phyloP scores from a whole-genome alignment of 2,888 invertebrate species.

The Nomada flava region DNA sequence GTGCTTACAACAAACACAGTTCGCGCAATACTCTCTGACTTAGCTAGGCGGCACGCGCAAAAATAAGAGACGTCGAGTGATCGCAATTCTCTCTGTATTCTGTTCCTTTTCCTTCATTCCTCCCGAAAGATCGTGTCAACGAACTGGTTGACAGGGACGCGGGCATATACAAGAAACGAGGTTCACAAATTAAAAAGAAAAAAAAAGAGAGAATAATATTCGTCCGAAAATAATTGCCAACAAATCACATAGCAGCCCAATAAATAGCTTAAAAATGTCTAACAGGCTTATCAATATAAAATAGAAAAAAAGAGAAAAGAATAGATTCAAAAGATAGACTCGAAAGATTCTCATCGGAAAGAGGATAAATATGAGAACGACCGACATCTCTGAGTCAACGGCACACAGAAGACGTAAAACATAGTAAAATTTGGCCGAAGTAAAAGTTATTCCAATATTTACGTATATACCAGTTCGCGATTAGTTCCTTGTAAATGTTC shows the following conservation, averaged over 20 bases:
- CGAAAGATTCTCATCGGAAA: neutral
- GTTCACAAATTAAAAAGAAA: conserved; percentile 19
- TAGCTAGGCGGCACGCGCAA: conserved; percentile 48
- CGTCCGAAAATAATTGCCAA: conserved; percentile 72
- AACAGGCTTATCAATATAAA: conserved; percentile 66
- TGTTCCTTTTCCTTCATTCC: conserved; percentile 14
- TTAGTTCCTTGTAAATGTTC: conserved; percentile 52
- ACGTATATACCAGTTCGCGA: conserved; percentile 60
- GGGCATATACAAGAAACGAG: neutral
- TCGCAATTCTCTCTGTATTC: conserved; percentile 36
- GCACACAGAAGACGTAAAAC: conserved; percentile 1
- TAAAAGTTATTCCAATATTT: conserved; percentile 54
- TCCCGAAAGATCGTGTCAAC: conserved; percentile 13
- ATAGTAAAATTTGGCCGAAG: conserved; percentile 48
- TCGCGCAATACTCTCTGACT: conserved; percentile 45
- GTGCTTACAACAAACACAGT: conserved; percentile 50
- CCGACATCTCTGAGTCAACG: neutral
- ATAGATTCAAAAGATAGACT: conserved; percentile 21
- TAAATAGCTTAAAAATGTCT: conserved; percentile 76
- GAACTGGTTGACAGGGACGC: conserved; percentile 4
- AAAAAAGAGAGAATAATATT: neutral
- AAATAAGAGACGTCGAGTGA: conserved; percentile 50
- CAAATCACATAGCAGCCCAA: conserved; percentile 77
- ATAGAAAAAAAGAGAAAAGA: conserved; percentile 50
- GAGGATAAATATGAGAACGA: conserved; percentile 21